Base-by-base conservation (phyloP, 2,113 vertebrate genomes). In the Malaclemys terrapin region DNA sequence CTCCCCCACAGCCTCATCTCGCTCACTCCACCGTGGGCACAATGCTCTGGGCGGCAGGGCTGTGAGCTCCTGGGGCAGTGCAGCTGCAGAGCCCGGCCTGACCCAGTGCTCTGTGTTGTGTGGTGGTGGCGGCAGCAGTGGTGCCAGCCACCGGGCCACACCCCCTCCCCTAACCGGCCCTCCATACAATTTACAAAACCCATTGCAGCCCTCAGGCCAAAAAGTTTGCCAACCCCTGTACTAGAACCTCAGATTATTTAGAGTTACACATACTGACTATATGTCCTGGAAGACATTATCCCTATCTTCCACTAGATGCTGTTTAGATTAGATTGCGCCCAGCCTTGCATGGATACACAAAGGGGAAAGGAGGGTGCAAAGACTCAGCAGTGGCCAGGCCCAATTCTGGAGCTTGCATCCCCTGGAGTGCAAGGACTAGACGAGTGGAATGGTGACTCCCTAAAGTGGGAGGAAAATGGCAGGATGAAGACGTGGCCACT, bases 21-120 rank as follows among this genome's bases (percentile, higher is more conserved):
- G 1, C 50, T 50, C 13, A 13, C 50, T 50, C 13, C 13, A 1
- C 50, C 50, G 2, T 13, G 1, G 12, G 50, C 13, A 13, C 50
- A 50, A 50, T 50, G 50, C 50, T 50, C 13, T 50, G 50, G 50
- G 50, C 50, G 1, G 50, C 50, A 5, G 14, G 14, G 50, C 50
- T 50, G 50, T 50, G 50, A 50, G 14, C 50, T 50, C 50, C 50
- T 50, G 50, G 50, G 50, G 13, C 50, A 50, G 50, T 4, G 14
- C 50, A 50, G 50, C 13, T 50, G 50, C 50, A 50, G 50, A 50
- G 13, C 13, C 50, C 13, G 2, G 50, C 14, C 50, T 50, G 50
- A 50, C 50, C 50, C 4, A 5, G 14, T 50, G 13, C 50, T 50
- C 4, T 50, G 14, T 50, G 50, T 13, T 50, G 14, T 50, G 50